Percentiles rank a stretch among this genome's conserved stretches.
Evolutionary conservation across 1,140 invertebrate species (phyloP).

Genomic region (Papilio polytes): DNA sequence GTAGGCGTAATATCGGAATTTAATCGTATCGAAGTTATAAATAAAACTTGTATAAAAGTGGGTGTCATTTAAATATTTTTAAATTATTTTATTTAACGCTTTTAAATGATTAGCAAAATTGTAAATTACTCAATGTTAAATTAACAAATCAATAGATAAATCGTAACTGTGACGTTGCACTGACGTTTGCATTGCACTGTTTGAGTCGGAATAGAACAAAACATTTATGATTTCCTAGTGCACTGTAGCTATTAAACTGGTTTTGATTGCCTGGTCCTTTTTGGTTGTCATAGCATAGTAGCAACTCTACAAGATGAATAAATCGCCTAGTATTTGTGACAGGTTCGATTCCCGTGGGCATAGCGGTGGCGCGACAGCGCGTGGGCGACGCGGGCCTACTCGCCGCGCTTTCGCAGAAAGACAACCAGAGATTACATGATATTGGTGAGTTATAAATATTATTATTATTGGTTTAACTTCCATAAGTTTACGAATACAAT

Average conservation of each 20-base stretch:
- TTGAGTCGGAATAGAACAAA: not conserved
- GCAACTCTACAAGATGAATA: conserved; percentile 25
- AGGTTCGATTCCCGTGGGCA: conserved; percentile 92
- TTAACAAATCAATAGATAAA: not conserved
- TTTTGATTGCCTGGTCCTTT: conserved; percentile 20
- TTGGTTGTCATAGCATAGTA: not conserved
- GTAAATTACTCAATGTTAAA: not conserved
- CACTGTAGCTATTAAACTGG: conserved; percentile 7
- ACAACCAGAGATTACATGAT: conserved; percentile 82
- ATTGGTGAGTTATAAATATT: conserved; percentile 80
- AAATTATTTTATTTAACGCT: not conserved
- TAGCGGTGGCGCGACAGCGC: conserved; percentile 93
- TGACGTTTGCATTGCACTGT: not conserved
- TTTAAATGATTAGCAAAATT: not conserved
- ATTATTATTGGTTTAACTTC: not conserved
- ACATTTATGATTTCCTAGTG: conserved; percentile 32
- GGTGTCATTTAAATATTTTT: not conserved
- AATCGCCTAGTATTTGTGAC: conserved; percentile 39
- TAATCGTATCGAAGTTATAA: not conserved
- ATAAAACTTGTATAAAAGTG: not conserved
- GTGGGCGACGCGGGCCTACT: conserved; percentile 83
- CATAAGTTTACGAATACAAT: not conserved
- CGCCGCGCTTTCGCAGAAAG: conserved; percentile 76
- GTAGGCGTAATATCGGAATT: not conserved
- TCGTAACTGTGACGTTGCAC: not conserved